These are phyloP conservation scores for Thereva unica DNA, from an alignment of 2,888 invertebrate species.

Conservation along the genomic window DNA sequence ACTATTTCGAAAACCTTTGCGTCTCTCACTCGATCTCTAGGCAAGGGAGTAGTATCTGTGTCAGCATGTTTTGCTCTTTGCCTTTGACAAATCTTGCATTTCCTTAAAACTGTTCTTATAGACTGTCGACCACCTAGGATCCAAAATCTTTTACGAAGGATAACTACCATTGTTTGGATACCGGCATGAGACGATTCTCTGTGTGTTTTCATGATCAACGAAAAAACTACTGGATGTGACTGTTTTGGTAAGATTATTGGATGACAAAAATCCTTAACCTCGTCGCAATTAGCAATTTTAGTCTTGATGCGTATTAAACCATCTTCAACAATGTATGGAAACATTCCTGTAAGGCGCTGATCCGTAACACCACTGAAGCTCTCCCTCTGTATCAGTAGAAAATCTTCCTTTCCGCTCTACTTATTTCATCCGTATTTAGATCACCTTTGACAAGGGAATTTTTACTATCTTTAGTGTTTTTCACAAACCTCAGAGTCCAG, in stretches of 20 bases:
- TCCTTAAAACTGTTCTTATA: conserved; percentile 39
- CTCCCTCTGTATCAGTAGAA: conserved; percentile 1
- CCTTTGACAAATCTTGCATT: conserved; percentile 43
- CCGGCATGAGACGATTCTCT: too few relatives aligned
- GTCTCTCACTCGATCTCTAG: conserved; percentile 16
- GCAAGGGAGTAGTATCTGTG: conserved; percentile 3
- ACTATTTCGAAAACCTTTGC: conserved; percentile 20
- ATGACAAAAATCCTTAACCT: conserved; percentile 42
- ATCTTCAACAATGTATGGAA: conserved; percentile 38
- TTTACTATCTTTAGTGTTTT: too few relatives aligned
- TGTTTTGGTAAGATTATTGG: conserved; percentile 45
- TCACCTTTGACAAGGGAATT: too few relatives aligned
- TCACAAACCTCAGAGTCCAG: too few relatives aligned
- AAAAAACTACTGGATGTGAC: too few relatives aligned
- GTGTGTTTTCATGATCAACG: too few relatives aligned
- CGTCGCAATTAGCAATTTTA: conserved; percentile 39
- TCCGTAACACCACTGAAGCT: conserved; percentile 36
- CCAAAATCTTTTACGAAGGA: conserved; percentile 45
- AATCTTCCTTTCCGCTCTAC: conserved; percentile 1
- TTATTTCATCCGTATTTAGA: conserved; percentile 2
- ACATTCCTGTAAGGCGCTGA: conserved; percentile 25
- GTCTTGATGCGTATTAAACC: conserved; percentile 43
- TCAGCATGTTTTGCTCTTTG: not conserved
- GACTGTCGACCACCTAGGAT: conserved; percentile 43
- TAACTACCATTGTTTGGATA: conserved; percentile 42